Evolutionary conservation across 2,888 invertebrate species (phyloP).

Genomic region (Pachycephus smyrnensis): DNA sequence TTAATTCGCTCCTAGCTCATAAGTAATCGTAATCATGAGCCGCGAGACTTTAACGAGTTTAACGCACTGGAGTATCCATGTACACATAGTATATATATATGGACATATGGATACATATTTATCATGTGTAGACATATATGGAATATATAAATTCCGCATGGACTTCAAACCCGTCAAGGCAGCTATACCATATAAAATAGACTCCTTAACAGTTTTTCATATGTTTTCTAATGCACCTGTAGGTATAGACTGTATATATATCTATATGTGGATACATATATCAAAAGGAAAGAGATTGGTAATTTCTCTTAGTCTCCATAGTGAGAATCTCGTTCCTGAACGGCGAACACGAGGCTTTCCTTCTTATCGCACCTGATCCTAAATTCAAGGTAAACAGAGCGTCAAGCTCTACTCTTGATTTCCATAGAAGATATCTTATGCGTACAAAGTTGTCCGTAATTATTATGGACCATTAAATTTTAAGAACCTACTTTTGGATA

Average conservation of each 20-base stretch:
- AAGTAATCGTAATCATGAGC: not conserved
- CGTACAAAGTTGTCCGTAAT: not conserved
- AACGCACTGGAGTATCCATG: not conserved
- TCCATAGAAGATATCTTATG: constrained; percentile 20
- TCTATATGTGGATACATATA: not conserved
- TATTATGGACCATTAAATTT: not conserved
- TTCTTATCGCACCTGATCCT: constrained; percentile 23
- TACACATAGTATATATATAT: not conserved
- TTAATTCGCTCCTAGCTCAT: not conserved
- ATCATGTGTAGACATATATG: not conserved
- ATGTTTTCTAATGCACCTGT: not conserved
- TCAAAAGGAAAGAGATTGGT: not conserved
- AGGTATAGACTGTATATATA: not conserved
- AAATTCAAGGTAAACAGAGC: constrained; percentile 42
- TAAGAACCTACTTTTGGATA: not conserved
- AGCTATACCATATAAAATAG: not conserved
- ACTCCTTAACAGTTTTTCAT: not conserved
- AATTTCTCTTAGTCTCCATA: not conserved
- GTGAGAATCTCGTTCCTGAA: constrained; percentile 28
- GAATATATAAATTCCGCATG: not conserved
- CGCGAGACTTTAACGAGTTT: not conserved
- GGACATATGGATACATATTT: not conserved
- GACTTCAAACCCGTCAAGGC: not conserved
- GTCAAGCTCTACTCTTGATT: constrained; percentile 33
- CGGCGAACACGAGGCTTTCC: constrained; percentile 32